Percentiles rank a stretch among this genome's conserved stretches.
Conservation (phyloP, 2,888 invertebrate species). For the Hirtodrosophila alboralis region DNA sequence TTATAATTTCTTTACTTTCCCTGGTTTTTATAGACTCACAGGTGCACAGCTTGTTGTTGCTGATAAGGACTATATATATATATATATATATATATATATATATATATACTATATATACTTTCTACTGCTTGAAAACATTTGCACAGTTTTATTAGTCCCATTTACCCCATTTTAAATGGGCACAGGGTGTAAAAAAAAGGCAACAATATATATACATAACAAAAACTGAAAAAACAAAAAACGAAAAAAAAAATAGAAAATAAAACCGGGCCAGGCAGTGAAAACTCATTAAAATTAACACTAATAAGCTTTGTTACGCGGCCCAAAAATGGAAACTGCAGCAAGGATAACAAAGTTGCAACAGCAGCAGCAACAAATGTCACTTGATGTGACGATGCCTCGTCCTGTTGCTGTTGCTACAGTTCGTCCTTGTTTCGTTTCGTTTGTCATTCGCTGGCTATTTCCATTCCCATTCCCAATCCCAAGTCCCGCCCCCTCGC, state of each 20-base stretch:
- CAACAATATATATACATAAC: background rate
- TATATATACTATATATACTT: background rate
- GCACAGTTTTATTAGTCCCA: constrained; percentile 1
- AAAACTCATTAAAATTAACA: constrained; percentile 70
- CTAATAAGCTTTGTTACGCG: constrained; percentile 65
- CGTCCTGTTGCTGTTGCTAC: constrained; percentile 4
- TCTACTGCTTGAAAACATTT: background rate
- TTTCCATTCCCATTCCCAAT: constrained; percentile 28
- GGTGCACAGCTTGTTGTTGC: no score
- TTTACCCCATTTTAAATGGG: constrained; percentile 1
- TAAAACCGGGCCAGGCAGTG: constrained; percentile 59
- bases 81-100: no score
- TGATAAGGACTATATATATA: no score
- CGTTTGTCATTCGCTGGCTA: constrained; percentile 56
- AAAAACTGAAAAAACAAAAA: constrained; percentile 6
- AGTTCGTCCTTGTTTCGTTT: constrained; percentile 11
- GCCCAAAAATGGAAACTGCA: constrained; percentile 55
- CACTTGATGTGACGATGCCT: constrained; percentile 56
- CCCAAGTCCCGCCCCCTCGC: background rate
- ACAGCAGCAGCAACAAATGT: constrained; percentile 48
- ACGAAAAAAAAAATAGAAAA: background rate
- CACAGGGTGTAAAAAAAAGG: constrained; percentile 6
- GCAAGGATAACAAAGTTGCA: constrained; percentile 58
- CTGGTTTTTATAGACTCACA: no score
- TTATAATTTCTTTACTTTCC: no score